Base-by-base conservation (phyloP, 2,113 vertebrate genomes). In the Ptyas mucosa region DNA sequence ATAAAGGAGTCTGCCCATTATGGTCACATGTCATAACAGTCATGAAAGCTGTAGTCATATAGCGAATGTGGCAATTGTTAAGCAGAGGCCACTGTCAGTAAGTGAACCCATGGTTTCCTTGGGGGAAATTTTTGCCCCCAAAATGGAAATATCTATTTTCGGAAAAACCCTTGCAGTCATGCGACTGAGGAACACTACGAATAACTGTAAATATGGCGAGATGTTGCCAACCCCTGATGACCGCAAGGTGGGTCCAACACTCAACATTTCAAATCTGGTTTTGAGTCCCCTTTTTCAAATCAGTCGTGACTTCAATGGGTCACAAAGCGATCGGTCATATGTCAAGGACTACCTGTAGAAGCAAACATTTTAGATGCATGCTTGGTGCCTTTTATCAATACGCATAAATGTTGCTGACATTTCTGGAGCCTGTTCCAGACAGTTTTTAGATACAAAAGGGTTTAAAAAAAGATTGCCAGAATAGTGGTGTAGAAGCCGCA, bases 301-400 rank as follows among this genome's bases (percentile, higher is more conserved):
- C 5, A 1, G 26, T n/a, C 11, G 0, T 34, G 7, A 69, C 64
- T 69, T 18, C 14, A 7, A 34, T 4, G 14, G 64, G 6, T 34
- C n/a, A 34, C 29, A 1, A 69, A 69, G 29, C 4, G 1, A 64
- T 29, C 11, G 1, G 11, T 64, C 1, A 11, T 64, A 12, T 3
- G 11, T 29, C 26, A 58, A 58, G 55, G 55, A 58, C 7, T 58
- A 23, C 2, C 55, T 58, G 55, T 29, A 12, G 34, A 94, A 95
- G 96, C 95, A 95, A 96, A 96, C 10, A 1, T 11, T 61, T 46
- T n/a, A 51, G 12, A 24, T 8, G 9, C n/a, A n/a, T 61, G 24
- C 58, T 9, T 23, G 0, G 5, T 64, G 39, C 39, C 7, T 90
- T 4, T 53, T 91, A 88, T 75, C 43, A 18, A 53, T 87, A 0